A percentile compares a stretch with the other conserved stretches of the same genome.
These are phyloP conservation scores for Styela clava DNA, from an alignment of 23 tunicate species.

Conservation along the genomic window DNA sequence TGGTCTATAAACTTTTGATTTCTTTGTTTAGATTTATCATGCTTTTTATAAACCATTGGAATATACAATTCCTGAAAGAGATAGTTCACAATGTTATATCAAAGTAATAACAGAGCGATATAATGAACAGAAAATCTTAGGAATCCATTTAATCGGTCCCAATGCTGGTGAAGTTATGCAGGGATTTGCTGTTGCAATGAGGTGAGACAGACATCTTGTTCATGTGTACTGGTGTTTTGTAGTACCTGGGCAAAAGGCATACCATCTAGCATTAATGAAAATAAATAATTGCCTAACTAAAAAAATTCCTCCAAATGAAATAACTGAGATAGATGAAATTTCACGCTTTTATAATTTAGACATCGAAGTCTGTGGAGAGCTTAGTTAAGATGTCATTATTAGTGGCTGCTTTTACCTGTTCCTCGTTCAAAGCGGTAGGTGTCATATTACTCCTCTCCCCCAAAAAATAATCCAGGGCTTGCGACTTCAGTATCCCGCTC, in stretches of 20 bases:
- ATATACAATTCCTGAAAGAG: conserved; percentile 51
- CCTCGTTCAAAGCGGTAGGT: neutral
- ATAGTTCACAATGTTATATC: conserved; percentile 65
- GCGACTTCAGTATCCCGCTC: too few relatives aligned
- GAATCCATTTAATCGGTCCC: conserved; percentile 76
- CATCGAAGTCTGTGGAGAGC: too few relatives aligned
- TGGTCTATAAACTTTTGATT: too few relatives aligned
- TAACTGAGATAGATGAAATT: too few relatives aligned
- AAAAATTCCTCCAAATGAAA: too few relatives aligned
- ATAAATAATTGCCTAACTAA: too few relatives aligned
- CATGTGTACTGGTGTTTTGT: neutral
- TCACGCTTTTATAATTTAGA: too few relatives aligned
- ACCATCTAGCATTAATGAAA: too few relatives aligned
- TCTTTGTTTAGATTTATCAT: conserved; percentile 87
- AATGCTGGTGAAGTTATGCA: conserved; percentile 89
- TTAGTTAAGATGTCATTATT: too few relatives aligned
- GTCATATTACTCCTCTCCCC: neutral
- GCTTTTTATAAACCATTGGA: conserved; percentile 81
- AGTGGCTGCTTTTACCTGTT: neutral
- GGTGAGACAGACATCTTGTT: conserved; percentile 37
- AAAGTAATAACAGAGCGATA: conserved; percentile 36
- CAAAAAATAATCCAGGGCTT: neutral
- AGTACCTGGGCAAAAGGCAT: neutral
- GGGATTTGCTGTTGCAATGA: conserved; percentile 92
- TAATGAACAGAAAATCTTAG: conserved; percentile 34